Percentiles rank a stretch among this genome's conserved stretches.
phyloP scores from a whole-genome alignment of 2,797 vertebrate genomes.

The Echeneis naucrates region DNA sequence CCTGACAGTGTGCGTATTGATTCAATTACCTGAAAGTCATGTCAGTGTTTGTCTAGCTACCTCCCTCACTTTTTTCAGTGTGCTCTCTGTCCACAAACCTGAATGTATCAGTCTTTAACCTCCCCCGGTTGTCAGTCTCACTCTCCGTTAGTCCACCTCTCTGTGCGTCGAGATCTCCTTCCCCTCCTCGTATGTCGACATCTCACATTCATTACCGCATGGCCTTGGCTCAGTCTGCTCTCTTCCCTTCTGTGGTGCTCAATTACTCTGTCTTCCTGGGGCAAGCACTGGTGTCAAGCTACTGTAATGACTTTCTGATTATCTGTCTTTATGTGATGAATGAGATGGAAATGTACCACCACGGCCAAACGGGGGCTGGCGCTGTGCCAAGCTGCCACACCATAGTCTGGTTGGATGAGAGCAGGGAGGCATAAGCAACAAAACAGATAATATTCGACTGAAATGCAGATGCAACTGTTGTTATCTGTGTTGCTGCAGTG shows the following conservation, averaged over 20 bases:
- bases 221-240: conserved; percentile 90
- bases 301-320: conserved; percentile 99
- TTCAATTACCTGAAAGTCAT: conserved; percentile 68
- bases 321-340: conserved; percentile 99
- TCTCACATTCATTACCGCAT: conserved; percentile 95
- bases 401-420: conserved; percentile 66
- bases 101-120: conserved; percentile 36
- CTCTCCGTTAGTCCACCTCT: conserved; percentile 56
- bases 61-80: conserved; percentile 20
- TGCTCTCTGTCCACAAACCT: conserved; percentile 39
- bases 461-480: conserved; percentile 62
- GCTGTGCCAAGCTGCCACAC: conserved; percentile 84
- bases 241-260: conserved; percentile 90
- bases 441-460: conserved; percentile 72
- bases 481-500: conserved; percentile 45
- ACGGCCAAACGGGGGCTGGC: conserved; percentile 88
- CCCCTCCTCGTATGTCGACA: conserved; percentile 85
- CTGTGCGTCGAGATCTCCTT: conserved; percentile 37
- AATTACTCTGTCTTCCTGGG: conserved; percentile 95
- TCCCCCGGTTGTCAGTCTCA: conserved; percentile 49
- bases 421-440: conserved; percentile 49
- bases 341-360: conserved; percentile 98
- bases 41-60: conserved; percentile 42
- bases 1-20: conserved; percentile 65
- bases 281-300: conserved; percentile 92